Conservation (phyloP, 2,113 vertebrate species). For the Rhinolophus ferrumequinum region DNA sequence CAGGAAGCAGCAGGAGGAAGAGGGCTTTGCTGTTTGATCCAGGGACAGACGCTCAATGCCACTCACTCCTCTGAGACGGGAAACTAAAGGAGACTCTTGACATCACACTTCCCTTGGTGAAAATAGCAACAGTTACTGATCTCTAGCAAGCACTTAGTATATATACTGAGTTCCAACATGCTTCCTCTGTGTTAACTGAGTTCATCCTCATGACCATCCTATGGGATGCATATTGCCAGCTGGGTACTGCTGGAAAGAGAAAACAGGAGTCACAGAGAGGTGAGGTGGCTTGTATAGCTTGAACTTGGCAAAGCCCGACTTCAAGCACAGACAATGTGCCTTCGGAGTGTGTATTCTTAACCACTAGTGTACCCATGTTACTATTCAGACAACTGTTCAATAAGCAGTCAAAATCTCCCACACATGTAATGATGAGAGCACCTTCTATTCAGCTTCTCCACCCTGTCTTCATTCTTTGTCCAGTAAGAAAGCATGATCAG, state of each 20-base stretch:
- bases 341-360: not conserved
- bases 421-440: not conserved
- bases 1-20: not conserved
- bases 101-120: not conserved
- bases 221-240: no score
- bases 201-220: rapidly evolving
- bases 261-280: not conserved
- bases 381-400: not conserved
- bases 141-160: not conserved
- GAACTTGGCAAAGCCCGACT: not conserved
- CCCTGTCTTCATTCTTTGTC: not conserved
- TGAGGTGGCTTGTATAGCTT: no score
- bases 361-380: no score
- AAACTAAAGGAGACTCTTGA: not conserved
- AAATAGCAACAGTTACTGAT: not conserved
- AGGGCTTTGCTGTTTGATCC: not conserved
- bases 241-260: not conserved
- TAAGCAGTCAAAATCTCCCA: not conserved
- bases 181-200: rapidly evolving
- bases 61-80: not conserved
- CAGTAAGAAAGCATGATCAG: not conserved
- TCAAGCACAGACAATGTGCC: not conserved
- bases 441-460: not conserved
- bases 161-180: no score
- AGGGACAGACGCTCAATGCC: not conserved